phyloP scores from a whole-genome alignment of 2,888 invertebrate genomes.

The Scelioninae gen. 2 region DNA sequence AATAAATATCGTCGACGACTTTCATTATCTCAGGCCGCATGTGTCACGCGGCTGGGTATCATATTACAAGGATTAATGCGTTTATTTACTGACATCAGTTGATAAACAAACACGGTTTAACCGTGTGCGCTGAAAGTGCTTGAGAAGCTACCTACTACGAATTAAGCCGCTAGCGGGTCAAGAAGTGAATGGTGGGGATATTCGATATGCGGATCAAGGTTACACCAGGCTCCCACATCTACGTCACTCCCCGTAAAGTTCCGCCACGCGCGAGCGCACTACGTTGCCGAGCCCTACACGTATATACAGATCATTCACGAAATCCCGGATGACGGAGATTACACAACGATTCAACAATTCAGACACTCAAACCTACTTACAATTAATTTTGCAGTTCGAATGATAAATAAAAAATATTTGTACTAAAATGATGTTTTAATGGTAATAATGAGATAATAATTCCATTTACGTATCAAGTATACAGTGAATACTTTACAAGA shows the following conservation, averaged over 20 bases:
- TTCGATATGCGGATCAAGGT: constrained; percentile 71
- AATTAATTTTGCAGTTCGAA: not conserved
- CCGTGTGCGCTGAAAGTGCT: constrained; percentile 3
- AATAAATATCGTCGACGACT: constrained; percentile 15
- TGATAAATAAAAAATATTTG: too few relatives aligned
- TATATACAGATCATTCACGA: constrained; percentile 43
- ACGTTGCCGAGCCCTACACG: constrained; percentile 3
- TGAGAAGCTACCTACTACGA: constrained; percentile 41
- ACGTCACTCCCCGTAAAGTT: constrained; percentile 43
- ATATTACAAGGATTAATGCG: constrained; percentile 9
- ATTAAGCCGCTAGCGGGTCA: constrained; percentile 47
- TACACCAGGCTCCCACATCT: constrained; percentile 62
- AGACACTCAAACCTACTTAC: not conserved
- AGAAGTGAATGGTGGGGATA: constrained; percentile 51
- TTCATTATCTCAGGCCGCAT: constrained; percentile 20
- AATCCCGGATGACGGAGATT: constrained; percentile 19
- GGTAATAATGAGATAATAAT: too few relatives aligned
- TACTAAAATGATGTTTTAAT: not conserved
- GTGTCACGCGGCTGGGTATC: constrained; percentile 29
- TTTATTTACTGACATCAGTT: constrained; percentile 31
- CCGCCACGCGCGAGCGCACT: constrained; percentile 37
- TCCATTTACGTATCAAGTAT: too few relatives aligned
- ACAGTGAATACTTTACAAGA: too few relatives aligned
- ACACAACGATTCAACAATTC: not conserved
- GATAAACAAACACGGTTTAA: constrained; percentile 33